Conservation (phyloP, 2,888 invertebrate genomes). For the Athrips mouffetella region DNA sequence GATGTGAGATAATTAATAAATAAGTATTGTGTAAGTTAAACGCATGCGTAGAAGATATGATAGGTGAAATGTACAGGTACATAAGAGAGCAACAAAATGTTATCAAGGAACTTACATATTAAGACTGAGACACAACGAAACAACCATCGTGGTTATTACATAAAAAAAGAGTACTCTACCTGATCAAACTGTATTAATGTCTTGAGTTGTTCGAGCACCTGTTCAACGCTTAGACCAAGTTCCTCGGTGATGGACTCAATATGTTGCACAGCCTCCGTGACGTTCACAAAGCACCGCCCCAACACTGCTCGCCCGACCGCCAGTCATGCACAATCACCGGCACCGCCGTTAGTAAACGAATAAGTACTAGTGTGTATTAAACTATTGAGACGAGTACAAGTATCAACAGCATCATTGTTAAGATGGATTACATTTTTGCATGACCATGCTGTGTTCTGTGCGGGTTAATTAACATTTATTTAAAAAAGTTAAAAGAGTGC, state of each 20-base stretch:
- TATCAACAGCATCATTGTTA: neutral
- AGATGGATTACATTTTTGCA: neutral
- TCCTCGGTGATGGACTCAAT: slow-evolving; percentile 30
- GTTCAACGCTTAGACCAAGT: slow-evolving; percentile 31
- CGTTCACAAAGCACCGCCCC: slow-evolving; percentile 60
- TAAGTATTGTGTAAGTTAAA: too few species aligned
- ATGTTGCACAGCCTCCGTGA: slow-evolving; percentile 37
- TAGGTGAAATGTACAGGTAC: too few species aligned
- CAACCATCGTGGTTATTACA: neutral
- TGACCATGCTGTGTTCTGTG: neutral
- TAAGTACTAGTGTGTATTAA: slow-evolving; percentile 1
- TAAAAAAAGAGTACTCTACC: slow-evolving; percentile 42
- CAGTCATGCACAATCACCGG: slow-evolving; percentile 38
- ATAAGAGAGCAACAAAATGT: too few species aligned
- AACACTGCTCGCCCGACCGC: slow-evolving; percentile 48
- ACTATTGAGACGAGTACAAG: neutral
- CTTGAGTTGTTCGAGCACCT: slow-evolving; percentile 47
- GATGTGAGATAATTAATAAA: too few species aligned
- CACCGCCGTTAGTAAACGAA: slow-evolving; percentile 29
- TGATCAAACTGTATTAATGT: slow-evolving; percentile 49
- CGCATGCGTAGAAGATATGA: too few species aligned
- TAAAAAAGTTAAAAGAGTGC: neutral
- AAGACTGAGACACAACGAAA: neutral
- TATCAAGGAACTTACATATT: neutral
- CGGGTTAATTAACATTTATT: neutral